A percentile compares a stretch with the other conserved stretches of the same genome.
phyloP scores from a whole-genome alignment of 2,113 vertebrate species.

The Antennarius striatus region DNA sequence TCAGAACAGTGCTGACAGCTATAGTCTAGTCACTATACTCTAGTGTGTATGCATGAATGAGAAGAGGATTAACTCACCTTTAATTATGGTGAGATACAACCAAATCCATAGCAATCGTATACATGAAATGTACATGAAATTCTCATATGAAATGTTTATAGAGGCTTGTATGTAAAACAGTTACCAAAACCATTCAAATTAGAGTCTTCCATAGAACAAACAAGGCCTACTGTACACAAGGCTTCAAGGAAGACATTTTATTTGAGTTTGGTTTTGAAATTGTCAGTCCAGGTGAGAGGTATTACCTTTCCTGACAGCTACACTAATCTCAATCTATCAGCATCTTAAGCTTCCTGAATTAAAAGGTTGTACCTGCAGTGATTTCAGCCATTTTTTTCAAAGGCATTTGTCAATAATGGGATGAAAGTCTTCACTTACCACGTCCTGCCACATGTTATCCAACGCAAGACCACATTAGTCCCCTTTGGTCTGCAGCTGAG shows the following conservation, averaged over 20 bases:
- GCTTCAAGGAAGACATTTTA: constrained; percentile 12
- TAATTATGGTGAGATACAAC: too few relatives aligned
- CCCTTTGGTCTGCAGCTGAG: constrained; percentile 13
- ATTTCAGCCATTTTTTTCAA: constrained; percentile 14
- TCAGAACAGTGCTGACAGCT: constrained; percentile 55
- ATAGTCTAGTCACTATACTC: too few relatives aligned
- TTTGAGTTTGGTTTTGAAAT: constrained; percentile 51
- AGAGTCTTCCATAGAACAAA: constrained; percentile 1
- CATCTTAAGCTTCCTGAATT: constrained; percentile 27
- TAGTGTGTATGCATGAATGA: constrained; percentile 15
- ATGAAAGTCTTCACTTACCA: constrained; percentile 7
- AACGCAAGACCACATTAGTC: constrained; percentile 13
- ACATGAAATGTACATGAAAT: too few relatives aligned
- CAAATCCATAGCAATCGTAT: too few relatives aligned
- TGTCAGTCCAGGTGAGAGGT: constrained; percentile 46
- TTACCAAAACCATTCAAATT: too few relatives aligned
- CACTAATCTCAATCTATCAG: constrained; percentile 53
- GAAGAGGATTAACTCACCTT: constrained; percentile 48
- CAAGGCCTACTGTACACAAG: not conserved
- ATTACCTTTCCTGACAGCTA: not conserved
- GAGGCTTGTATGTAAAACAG: too few relatives aligned
- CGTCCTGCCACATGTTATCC: not conserved
- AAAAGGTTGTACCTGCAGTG: constrained; percentile 11
- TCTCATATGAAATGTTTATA: too few relatives aligned
- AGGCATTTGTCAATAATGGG: constrained; percentile 33